Base-by-base conservation (phyloP, 92 coral and sea anemone genomes). In the Paramuricea clavata region DNA sequence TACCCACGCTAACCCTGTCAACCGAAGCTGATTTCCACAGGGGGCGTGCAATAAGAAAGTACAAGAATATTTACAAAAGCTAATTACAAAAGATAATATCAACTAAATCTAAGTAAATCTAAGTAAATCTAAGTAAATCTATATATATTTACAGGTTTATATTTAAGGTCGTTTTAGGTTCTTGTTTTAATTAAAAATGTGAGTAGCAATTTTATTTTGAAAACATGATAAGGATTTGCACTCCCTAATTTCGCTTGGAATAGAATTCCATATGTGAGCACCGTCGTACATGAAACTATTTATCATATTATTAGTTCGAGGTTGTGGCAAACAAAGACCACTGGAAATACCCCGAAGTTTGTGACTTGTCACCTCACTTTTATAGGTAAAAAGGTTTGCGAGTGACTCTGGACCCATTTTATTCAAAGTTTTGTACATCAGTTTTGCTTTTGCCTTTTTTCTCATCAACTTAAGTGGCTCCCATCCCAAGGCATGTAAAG, bases 211-310 rank as follows among this genome's bases (percentile, higher is more conserved):
- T n/a, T n/a, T n/a, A n/a, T n/a, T n/a, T n/a, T n/a, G n/a, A n/a
- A n/a, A n/a, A n/a, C n/a, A n/a, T n/a, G n/a, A 39, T 39, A 56
- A 74, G 15, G 78, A 73, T 56, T 76, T 49, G 22, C 81, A 6
- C 81, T 47, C 39, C 16, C 39, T 76, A 49, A 76, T 76, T 49
- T 76, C 81, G 7, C 39, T 47, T 34, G 81, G 81, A 23, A 76
- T 12, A 23, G 65, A 76, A 61, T 76, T 76, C 81, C 61, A 76
- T 25, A 76, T 0, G 35, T 6, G 64, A n/a, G 81, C 61, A 10
- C 81, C 81, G 16, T 76, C 81, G 39, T 31, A 49, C 81, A 76
- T 47, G 19, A 76, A 76, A 76, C 81, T 76, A 25, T 76, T 76
- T 47, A 33, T n/a, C n/a, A 76, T 43, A 23, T 21, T 22, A 30